phyloP scores from a whole-genome alignment of 2,113 vertebrate species.

The Semnornis frantzii region DNA sequence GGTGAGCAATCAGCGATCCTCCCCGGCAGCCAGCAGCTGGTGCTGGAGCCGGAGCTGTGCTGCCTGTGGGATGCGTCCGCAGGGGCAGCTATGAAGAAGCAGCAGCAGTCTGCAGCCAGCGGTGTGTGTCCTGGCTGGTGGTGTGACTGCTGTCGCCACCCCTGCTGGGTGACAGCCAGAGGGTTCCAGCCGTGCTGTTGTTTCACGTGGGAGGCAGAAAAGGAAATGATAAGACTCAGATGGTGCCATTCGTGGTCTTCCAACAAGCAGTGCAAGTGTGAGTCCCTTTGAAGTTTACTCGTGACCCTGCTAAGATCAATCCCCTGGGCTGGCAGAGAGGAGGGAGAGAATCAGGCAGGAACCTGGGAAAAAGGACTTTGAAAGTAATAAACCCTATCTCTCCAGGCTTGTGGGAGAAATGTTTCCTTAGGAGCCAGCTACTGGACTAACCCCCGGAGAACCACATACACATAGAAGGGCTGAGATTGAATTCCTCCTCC shows the following conservation, averaged over 20 bases:
- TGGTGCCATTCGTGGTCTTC: not conserved
- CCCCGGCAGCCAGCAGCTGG: rapidly evolving
- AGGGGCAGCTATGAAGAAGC: not conserved
- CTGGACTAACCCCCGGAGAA: not conserved
- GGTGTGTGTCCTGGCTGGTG: not conserved
- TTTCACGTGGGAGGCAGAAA: not conserved
- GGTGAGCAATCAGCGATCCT: not conserved
- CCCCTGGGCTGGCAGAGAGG: not conserved
- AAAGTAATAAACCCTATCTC: not conserved
- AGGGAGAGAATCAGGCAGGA: not conserved
- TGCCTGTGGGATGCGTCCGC: not conserved
- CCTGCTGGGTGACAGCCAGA: not conserved
- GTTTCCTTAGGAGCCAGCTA: not conserved
- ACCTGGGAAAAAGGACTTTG: not conserved
- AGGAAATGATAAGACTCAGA: not conserved
- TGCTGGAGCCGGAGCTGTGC: rapidly evolving
- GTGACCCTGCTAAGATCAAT: constrained; percentile 37
- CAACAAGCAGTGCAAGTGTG: not conserved
- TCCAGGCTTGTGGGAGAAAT: not conserved
- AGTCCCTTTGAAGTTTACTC: constrained; percentile 41
- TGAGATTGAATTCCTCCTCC: not conserved
- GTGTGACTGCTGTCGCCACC: not conserved
- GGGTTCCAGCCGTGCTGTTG: not conserved
- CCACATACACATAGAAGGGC: not conserved
- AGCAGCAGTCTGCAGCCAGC: not conserved